phyloP scores from a whole-genome alignment of 2,113 vertebrate genomes.

The Carettochelys insculpta region DNA sequence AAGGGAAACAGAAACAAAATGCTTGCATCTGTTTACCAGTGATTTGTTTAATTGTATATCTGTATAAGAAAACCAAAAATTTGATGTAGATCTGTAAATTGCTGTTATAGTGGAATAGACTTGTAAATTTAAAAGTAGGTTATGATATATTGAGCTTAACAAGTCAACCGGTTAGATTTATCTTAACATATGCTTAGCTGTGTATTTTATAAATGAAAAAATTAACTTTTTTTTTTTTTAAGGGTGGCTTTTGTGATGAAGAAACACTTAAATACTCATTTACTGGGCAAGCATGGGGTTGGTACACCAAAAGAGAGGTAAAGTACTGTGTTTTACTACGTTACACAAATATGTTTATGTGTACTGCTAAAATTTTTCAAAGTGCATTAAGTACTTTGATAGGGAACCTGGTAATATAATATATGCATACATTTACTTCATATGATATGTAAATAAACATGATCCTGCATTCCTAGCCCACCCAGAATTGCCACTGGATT shows the following conservation, averaged over 20 bases:
- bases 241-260: constrained; percentile 99
- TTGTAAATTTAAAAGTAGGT: not conserved
- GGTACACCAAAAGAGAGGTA: constrained; percentile 98
- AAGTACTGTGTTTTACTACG: not conserved
- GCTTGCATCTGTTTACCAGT: not conserved
- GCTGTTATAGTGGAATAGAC: not conserved
- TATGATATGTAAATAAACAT: not conserved
- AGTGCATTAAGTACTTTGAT: not conserved
- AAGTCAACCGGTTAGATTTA: not conserved
- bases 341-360: not conserved
- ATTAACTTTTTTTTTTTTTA: constrained; percentile 45
- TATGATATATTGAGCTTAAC: not conserved
- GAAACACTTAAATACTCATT: constrained; percentile 96
- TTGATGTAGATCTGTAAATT: not conserved
- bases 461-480: not conserved
- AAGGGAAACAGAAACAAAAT: not conserved
- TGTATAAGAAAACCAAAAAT: not conserved
- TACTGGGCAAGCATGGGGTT: constrained; percentile 95
- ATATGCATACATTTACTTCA: not conserved
- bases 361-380: not conserved
- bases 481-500: not conserved
- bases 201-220: not conserved
- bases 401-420: not conserved
- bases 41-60: accelerated
- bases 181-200: not conserved